A percentile compares a stretch with the other conserved stretches of the same genome.
Conservation (phyloP, 2,797 vertebrate species). For the Gorsachius magnificus region DNA sequence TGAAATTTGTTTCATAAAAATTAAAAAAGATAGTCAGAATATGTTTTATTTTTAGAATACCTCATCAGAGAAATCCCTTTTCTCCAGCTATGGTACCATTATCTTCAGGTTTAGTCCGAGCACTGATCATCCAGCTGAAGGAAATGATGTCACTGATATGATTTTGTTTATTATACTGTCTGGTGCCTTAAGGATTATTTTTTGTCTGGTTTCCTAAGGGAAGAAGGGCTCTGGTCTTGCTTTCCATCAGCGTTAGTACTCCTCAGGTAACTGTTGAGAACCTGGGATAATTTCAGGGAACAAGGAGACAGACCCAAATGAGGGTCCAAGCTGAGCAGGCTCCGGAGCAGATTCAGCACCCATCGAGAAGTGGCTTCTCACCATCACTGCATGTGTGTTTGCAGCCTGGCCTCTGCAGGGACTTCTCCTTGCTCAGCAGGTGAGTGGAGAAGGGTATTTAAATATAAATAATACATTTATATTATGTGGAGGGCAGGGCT, state of each 20-base stretch:
- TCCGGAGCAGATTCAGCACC: background rate
- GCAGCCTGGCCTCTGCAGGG: background rate
- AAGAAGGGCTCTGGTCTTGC: background rate
- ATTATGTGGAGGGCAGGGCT: background rate
- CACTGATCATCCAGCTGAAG: background rate
- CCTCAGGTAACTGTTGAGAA: background rate
- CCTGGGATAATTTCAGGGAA: background rate
- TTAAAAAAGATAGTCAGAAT: background rate
- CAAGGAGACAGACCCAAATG: background rate
- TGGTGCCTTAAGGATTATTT: background rate
- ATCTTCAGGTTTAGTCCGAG: background rate
- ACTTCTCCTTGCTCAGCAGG: background rate
- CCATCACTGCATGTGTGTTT: rapidly evolving
- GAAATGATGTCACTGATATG: background rate
- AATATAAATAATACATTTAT: too few species aligned
- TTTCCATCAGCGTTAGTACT: background rate
- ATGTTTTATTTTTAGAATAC: background rate
- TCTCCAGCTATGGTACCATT: background rate
- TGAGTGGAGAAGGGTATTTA: rapidly evolving
- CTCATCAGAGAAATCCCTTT: background rate
- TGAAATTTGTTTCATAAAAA: background rate
- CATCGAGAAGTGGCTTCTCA: background rate
- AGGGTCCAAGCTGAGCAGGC: background rate
- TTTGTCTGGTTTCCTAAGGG: background rate
- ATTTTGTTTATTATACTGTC: background rate